Base-by-base conservation (phyloP, 1,140 invertebrate species). In the Drosophila ambigua region DNA sequence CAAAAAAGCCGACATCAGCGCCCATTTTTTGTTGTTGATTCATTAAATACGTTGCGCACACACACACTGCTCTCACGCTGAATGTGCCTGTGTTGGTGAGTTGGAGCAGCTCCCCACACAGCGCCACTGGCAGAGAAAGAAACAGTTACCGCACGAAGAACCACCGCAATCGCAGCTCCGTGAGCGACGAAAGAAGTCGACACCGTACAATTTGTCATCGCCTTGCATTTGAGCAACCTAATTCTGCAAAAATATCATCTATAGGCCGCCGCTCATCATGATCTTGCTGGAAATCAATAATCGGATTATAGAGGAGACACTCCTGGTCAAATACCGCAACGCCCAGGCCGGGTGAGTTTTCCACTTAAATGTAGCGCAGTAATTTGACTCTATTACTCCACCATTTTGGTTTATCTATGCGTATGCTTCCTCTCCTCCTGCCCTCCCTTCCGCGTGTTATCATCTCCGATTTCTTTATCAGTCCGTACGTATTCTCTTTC, bases 281-380 rank as follows among this genome's bases (percentile, higher is more conserved):
- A 99, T 99, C 95, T 95, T 99, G 92, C 94, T 99, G 84, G 98
- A 99, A 95, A 98, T 99, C 93, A 98, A 99, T 93, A 99, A 99
- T 94, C 96, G 98, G 93, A 98, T 99, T 93, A 95, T 99, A 78
- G 97, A 99, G 94, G 98, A 99, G 93, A 98, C 98, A 44, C 94
- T 99, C 91, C 95, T 95, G 88, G 94, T 97, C 71, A 99, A 99
- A 95, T 98, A 98, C 93, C 97, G 96, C 93, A 98, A 98, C 95
- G 96, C 96, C 87, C 93, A 97, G 92, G 96, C 96, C 79, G 97
- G 97, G 98, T 99, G 94, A 97, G 97, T 95, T 44, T n/a, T 48
- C 45, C n/a, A 54, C 16, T 11, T 43, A 8, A 39, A 13, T 46
- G 23, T 51, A 58, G 71, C 63, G 73, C 77, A 62, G 77, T 74